Percentiles rank a stretch among this genome's conserved stretches.
Conservation (phyloP, 2,797 vertebrate species). For the Pygocentrus nattereri region DNA sequence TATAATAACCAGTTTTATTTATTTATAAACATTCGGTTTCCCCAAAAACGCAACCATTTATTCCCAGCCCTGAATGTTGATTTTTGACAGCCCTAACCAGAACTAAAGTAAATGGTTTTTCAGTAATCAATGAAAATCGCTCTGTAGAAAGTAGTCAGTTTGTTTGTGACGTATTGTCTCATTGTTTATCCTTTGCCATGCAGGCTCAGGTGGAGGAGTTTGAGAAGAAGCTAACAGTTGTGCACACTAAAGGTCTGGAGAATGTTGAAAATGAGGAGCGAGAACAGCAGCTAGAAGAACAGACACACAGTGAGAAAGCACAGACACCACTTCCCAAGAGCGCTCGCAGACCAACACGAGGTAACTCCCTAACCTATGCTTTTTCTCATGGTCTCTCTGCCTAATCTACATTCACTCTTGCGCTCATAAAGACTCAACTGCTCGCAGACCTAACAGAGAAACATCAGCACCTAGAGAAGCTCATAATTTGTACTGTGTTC, state of each 20-base stretch:
- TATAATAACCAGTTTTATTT: too few relatives aligned
- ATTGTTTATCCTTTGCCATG: background rate
- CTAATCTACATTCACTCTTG: background rate
- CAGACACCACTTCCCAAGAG: constrained; percentile 60
- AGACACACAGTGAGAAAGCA: constrained; percentile 40
- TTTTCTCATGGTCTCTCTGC: background rate
- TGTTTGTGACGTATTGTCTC: too few relatives aligned
- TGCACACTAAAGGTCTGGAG: constrained; percentile 87
- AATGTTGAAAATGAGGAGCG: constrained; percentile 80
- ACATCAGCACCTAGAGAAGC: too few relatives aligned
- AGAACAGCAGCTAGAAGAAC: constrained; percentile 61
- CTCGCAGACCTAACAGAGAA: too few relatives aligned
- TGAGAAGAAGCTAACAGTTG: constrained; percentile 88
- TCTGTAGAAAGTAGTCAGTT: too few relatives aligned
- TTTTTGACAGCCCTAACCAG: too few relatives aligned
- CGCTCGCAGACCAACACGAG: constrained; percentile 70
- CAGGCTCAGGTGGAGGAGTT: constrained; percentile 90
- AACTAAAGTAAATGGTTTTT: too few relatives aligned
- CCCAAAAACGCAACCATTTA: too few relatives aligned
- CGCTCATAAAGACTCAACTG: too few relatives aligned
- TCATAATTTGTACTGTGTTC: background rate
- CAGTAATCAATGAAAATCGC: too few relatives aligned
- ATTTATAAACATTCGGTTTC: too few relatives aligned
- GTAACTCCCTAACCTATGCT: constrained; percentile 47
- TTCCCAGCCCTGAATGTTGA: too few relatives aligned